phyloP scores from a whole-genome alignment of 2,888 invertebrate genomes.

The Stenchaetothrips biformis region DNA sequence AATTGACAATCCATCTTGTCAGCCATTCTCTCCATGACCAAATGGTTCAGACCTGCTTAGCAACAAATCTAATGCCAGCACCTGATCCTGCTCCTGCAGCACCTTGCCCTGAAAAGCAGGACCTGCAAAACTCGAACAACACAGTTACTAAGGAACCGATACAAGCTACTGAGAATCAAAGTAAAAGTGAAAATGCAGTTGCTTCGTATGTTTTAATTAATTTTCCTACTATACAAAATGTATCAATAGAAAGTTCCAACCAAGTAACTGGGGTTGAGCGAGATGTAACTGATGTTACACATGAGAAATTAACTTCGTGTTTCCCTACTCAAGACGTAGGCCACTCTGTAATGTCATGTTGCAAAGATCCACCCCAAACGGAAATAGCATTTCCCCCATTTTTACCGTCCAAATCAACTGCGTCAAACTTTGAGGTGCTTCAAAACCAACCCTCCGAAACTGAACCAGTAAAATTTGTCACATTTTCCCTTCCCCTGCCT shows the following conservation, averaged over 20 bases:
- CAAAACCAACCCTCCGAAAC: too few species aligned
- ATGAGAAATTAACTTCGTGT: too few species aligned
- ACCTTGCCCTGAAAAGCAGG: not conserved
- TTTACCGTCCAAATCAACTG: too few species aligned
- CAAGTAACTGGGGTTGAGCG: too few species aligned
- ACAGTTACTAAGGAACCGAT: not conserved
- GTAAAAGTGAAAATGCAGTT: constrained; percentile 39
- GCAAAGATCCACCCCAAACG: too few species aligned
- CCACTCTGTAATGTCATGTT: too few species aligned
- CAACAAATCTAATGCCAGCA: constrained; percentile 41
- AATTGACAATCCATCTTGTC: constrained; percentile 77
- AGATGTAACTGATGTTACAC: too few species aligned
- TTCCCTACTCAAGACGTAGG: too few species aligned
- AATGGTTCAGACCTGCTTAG: constrained; percentile 54
- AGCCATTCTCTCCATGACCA: constrained; percentile 69
- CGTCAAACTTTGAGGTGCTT: too few species aligned
- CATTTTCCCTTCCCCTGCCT: too few species aligned
- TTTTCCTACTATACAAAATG: not conserved
- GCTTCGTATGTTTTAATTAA: constrained; percentile 32
- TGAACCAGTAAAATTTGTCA: too few species aligned
- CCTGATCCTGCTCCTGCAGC: not conserved
- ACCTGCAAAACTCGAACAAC: not conserved
- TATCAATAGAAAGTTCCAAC: not conserved
- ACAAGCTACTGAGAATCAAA: constrained; percentile 30
- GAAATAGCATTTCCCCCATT: too few species aligned